Evolutionary conservation across 1,140 invertebrate genomes (phyloP), one percentile per base, ranked within the genome.

Genomic region (Centruroides vittatus): DNA sequence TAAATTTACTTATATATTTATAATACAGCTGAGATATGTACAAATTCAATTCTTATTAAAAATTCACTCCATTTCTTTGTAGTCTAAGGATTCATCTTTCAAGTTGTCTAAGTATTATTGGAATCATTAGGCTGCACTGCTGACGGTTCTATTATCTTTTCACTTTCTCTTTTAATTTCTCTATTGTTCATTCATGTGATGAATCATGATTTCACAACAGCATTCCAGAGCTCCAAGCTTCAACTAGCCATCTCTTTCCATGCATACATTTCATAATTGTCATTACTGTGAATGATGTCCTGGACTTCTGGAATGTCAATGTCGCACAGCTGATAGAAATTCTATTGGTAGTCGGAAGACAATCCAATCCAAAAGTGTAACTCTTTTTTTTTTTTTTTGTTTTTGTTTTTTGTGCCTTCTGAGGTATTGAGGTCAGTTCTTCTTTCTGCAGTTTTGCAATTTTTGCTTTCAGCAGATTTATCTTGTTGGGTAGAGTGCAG

Each of bases 251-350:
- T 68, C 69, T 62, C 59, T 68, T 47, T 70, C 68, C 36, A 57
- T 57, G 46, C 67, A 68, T 64, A 50, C n/a, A 48, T 47, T 47
- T 67, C 64, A 12, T 58, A n/a, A 5, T 61, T 62, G 58, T 68
- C 66, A 63, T 68, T 68, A 6, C 36, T n/a, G 57, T 65, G 64
- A n/a, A 94, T 66, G 75, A 93, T 81, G 64, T 82, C 80, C 72
- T 93, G 84, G 61, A 95, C 85, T 77, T 92, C 88, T 0, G 83
- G 79, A n/a, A 89, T 75, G n/a, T 85, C 73, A 46, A 95, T 78
- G 71, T 95, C 88, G 70, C 86, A 88, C 68, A 88, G 84, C 81
- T 91, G 74, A 62, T 77, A 78, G 61, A 65, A 67, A 61, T 59
- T 61, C 36, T 70, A 62, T 13, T 68, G 36, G 12, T 48, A 64